phyloP scores from a whole-genome alignment of 1,140 invertebrate genomes.

The Belonocnema kinseyi region DNA sequence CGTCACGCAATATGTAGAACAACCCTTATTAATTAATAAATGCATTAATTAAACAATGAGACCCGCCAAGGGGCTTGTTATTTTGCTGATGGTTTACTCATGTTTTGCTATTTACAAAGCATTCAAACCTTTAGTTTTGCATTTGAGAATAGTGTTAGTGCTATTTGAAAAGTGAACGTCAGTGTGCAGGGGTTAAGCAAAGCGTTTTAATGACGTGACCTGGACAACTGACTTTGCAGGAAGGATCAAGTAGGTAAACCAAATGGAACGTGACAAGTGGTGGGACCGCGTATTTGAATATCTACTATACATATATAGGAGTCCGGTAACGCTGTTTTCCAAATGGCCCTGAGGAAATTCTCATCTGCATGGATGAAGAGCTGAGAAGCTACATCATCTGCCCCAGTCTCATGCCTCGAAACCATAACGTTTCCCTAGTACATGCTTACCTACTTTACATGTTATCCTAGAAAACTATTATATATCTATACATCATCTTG shows the following conservation, averaged over 20 bases:
- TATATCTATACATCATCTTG: too few relatives aligned
- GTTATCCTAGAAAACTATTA: neutral
- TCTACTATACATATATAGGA: neutral
- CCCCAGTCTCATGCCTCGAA: neutral
- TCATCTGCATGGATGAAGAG: slow-evolving; percentile 15
- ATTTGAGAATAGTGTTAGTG: neutral
- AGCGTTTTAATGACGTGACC: slow-evolving; percentile 27
- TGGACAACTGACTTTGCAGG: slow-evolving; percentile 7
- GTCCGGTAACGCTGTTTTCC: neutral
- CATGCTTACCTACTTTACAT: slow-evolving; percentile 1
- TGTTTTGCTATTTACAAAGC: too few relatives aligned
- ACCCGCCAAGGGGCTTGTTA: too few relatives aligned
- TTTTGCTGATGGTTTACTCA: too few relatives aligned
- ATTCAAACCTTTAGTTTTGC: too few relatives aligned
- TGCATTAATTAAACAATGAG: too few relatives aligned
- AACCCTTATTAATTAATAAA: too few relatives aligned
- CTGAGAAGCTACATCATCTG: slow-evolving; percentile 5
- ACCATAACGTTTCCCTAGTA: neutral
- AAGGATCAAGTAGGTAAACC: slow-evolving; percentile 5
- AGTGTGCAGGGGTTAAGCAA: neutral
- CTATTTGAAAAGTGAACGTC: neutral
- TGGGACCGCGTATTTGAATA: slow-evolving; percentile 27
- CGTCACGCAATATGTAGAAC: too few relatives aligned
- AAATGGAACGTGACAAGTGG: neutral
- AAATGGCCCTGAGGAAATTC: slow-evolving; percentile 16